Evolutionary conservation across 1,140 invertebrate species (phyloP).

Genomic region (Cydia strobilella): DNA sequence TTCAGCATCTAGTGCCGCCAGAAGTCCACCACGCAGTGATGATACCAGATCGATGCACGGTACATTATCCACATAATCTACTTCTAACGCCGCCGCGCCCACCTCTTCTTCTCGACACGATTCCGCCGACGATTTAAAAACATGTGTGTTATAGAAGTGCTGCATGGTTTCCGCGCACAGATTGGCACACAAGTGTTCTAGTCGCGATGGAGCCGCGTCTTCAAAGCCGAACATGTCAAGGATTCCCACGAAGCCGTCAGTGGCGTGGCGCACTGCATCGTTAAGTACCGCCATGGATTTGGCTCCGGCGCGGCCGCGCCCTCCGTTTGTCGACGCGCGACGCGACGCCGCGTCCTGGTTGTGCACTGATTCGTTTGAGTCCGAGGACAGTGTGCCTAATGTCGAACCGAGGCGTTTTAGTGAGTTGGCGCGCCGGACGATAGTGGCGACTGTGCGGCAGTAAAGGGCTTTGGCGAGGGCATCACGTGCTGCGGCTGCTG

Average conservation of each 20-base stretch:
- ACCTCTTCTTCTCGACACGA: slow-evolving; percentile 97
- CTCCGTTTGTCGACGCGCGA: slow-evolving; percentile 91
- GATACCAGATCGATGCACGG: slow-evolving; percentile 97
- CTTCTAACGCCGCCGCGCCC: slow-evolving; percentile 92
- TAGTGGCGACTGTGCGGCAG: slow-evolving; percentile 96
- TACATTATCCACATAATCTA: slow-evolving; percentile 97
- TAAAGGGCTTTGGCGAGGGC: slow-evolving; percentile 95
- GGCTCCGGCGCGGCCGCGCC: slow-evolving; percentile 85
- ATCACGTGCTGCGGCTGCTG: slow-evolving; percentile 92
- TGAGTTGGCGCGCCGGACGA: slow-evolving; percentile 95
- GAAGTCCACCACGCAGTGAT: slow-evolving; percentile 92
- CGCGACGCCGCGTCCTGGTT: slow-evolving; percentile 92
- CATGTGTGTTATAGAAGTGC: slow-evolving; percentile 98
- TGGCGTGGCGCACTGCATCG: slow-evolving; percentile 95
- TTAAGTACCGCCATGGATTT: slow-evolving; percentile 95
- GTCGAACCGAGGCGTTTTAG: slow-evolving; percentile 93
- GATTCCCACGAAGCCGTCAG: slow-evolving; percentile 96
- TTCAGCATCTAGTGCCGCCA: slow-evolving; percentile 96
- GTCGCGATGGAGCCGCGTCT: slow-evolving; percentile 92
- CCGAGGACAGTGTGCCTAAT: slow-evolving; percentile 92
- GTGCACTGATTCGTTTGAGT: slow-evolving; percentile 95
- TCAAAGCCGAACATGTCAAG: slow-evolving; percentile 98
- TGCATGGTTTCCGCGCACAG: slow-evolving; percentile 98
- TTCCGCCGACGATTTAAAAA: slow-evolving; percentile 96
- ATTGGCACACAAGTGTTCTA: slow-evolving; percentile 97